Conservation (phyloP, 2,113 vertebrate genomes). For the Thryonomys swinderianus region DNA sequence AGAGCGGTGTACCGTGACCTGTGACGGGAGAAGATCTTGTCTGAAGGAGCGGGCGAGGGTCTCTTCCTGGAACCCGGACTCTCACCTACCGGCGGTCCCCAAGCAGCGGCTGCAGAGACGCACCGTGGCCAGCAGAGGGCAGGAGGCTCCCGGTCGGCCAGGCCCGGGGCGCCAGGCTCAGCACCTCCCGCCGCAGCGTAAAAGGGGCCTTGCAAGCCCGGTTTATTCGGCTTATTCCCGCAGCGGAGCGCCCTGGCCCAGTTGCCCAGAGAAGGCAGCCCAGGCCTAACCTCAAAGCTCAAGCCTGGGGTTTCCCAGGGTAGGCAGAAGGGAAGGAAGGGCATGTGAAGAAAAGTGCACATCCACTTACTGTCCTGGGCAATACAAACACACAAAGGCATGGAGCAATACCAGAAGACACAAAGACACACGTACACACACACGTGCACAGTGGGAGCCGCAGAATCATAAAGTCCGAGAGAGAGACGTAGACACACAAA, state of each 20-base stretch:
- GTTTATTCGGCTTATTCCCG: background rate
- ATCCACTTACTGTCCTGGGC: background rate
- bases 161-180: background rate
- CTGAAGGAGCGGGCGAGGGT: background rate
- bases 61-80: constrained; percentile 12
- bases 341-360: background rate
- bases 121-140: constrained; percentile 77
- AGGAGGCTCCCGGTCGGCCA: constrained; percentile 27
- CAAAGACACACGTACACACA: background rate
- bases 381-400: background rate
- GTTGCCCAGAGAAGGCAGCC: background rate
- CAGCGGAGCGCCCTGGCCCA: background rate
- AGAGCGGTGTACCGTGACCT: background rate
- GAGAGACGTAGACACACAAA: background rate
- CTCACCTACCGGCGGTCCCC: background rate
- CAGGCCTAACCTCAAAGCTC: background rate
- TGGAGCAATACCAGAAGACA: background rate
- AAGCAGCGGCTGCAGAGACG: background rate
- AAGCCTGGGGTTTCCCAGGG: background rate
- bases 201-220: background rate
- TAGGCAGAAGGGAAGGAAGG: background rate
- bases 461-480: background rate
- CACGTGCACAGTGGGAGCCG: background rate
- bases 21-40: background rate
- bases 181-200: background rate